Percentiles rank a stretch among this genome's conserved stretches.
phyloP scores from a whole-genome alignment of 2,113 vertebrate species.

The Heliornis fulica region DNA sequence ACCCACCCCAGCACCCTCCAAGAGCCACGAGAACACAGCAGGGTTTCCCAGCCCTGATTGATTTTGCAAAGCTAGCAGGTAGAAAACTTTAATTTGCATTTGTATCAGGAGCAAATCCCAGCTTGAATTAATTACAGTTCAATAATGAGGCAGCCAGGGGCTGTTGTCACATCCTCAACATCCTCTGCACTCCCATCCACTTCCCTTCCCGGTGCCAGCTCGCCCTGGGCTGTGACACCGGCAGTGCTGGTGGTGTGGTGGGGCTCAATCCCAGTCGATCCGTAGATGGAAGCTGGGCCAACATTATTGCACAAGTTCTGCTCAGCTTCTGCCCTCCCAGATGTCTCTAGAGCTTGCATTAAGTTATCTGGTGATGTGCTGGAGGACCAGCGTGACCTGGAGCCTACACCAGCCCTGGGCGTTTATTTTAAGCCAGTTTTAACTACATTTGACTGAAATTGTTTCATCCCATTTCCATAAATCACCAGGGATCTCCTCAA shows the following conservation, averaged over 20 bases:
- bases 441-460: neutral
- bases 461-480: neutral
- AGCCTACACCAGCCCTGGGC: neutral
- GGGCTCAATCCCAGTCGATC: neutral
- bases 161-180: neutral
- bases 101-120: neutral
- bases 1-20: rapidly evolving
- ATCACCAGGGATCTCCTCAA: neutral
- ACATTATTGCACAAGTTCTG: rapidly evolving
- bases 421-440: neutral
- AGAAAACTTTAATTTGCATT: neutral
- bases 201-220: rapidly evolving
- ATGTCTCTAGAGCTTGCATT: neutral
- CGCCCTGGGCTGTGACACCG: rapidly evolving
- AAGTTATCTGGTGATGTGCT: neutral
- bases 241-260: rapidly evolving
- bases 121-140: neutral
- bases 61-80: neutral
- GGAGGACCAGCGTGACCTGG: neutral
- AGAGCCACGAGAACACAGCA: neutral
- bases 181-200: no score
- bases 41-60: neutral
- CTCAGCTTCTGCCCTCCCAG: neutral
- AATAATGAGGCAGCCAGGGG: neutral
- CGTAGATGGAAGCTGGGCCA: neutral